These are phyloP conservation scores for Clarias macrocephalus DNA, from an alignment of 2,113 vertebrate species.

Conservation along the genomic window DNA sequence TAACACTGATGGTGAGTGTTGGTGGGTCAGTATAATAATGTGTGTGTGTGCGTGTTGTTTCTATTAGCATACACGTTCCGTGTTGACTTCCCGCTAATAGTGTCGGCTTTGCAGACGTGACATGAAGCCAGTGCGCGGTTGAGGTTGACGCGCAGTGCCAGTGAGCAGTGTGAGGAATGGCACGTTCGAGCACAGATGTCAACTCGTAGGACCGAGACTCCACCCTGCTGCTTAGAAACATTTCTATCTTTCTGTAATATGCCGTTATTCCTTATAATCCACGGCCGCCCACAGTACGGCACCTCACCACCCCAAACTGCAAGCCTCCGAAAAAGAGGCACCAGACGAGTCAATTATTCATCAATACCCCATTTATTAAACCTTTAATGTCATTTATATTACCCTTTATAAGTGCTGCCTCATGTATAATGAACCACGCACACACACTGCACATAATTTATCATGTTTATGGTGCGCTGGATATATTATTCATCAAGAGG, in stretches of 20 bases:
- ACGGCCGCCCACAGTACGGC: conserved; percentile 34
- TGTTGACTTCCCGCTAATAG: conserved; percentile 79
- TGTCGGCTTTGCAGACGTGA: conserved; percentile 85
- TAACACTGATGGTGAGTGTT: conserved; percentile 50
- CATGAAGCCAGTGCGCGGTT: conserved; percentile 85
- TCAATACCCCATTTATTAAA: conserved; percentile 75
- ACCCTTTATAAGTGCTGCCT: conserved; percentile 66
- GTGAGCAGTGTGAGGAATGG: conserved; percentile 78
- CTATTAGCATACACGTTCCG: conserved; percentile 51
- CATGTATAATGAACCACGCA: conserved; percentile 73
- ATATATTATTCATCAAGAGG: conserved; percentile 69
- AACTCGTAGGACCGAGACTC: conserved; percentile 53
- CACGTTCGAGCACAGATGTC: conserved; percentile 87
- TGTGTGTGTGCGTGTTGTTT: conserved; percentile 57
- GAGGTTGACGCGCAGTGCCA: conserved; percentile 90
- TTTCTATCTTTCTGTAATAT: conserved; percentile 63
- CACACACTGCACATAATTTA: conserved; percentile 67
- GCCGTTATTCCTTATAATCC: conserved; percentile 64
- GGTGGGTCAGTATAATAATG: conserved; percentile 41
- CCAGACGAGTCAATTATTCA: conserved; percentile 73
- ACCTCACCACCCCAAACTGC: conserved; percentile 29
- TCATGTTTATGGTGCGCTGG: conserved; percentile 72
- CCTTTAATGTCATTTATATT: conserved; percentile 70
- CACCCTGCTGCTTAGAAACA: conserved; percentile 65
- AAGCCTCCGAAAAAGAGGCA: conserved; percentile 41